These are phyloP conservation scores for Drosophila dives DNA, from an alignment of 2,888 invertebrate genomes.

Conservation along the genomic window DNA sequence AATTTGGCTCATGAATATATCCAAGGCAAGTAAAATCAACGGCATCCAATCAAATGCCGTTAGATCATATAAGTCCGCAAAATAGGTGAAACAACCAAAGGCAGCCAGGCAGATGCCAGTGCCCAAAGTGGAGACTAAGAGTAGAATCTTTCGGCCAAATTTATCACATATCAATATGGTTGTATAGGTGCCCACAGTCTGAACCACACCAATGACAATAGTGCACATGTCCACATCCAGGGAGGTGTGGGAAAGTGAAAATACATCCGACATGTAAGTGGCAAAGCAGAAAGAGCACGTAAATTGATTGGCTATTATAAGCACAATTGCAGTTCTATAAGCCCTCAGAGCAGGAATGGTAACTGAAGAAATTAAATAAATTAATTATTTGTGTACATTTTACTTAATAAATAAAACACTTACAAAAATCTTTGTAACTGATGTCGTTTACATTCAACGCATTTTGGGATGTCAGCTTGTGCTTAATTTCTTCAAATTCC, in stretches of 20 bases:
- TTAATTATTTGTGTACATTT: fast-evolving
- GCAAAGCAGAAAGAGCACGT: conserved; percentile 73
- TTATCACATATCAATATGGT: conserved; percentile 72
- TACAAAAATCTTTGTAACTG: conserved; percentile 77
- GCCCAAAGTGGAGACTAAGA: conserved; percentile 69
- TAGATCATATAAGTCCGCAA: conserved; percentile 37
- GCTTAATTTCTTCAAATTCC: conserved; percentile 56
- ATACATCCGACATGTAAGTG: conserved; percentile 76
- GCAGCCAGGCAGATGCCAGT: conserved; percentile 59
- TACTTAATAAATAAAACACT: conserved; percentile 23
- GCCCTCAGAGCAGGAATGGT: conserved; percentile 61
- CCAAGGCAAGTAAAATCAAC: conserved; percentile 63
- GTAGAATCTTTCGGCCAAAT: conserved; percentile 72
- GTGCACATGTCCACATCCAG: conserved; percentile 73
- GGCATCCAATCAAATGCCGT: conserved; percentile 68
- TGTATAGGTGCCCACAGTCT: conserved; percentile 73
- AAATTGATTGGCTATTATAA: conserved; percentile 65
- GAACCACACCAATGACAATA: conserved; percentile 77
- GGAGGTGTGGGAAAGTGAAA: conserved; percentile 63
- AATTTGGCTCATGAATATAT: conserved; percentile 70
- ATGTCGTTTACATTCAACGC: conserved; percentile 33
- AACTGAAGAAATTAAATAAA: conserved; percentile 40
- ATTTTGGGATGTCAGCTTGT: conserved; percentile 45
- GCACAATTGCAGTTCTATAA: conserved; percentile 50
- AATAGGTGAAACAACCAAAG: conserved; percentile 66